These are phyloP conservation scores for Trichogramma dendrolimi DNA, from an alignment of 2,888 invertebrate species.

Conservation along the genomic window DNA sequence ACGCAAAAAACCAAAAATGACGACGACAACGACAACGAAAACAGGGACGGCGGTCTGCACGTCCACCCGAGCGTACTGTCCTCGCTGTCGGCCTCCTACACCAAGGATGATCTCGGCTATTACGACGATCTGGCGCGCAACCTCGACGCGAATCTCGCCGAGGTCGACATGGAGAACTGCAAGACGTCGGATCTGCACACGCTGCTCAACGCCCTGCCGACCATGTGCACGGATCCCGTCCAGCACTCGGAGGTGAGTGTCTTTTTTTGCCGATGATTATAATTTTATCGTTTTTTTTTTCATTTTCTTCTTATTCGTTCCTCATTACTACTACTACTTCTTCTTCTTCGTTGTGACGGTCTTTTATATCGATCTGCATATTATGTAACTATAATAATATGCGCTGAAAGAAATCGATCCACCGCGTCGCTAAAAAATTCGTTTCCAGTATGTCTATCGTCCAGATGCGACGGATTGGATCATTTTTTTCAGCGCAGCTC, in stretches of 20 bases:
- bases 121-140: constrained; percentile 84
- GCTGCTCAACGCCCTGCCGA: constrained; percentile 73
- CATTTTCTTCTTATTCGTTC: background rate
- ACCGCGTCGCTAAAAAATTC: too few relatives aligned
- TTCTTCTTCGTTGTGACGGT: too few relatives aligned
- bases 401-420: background rate
- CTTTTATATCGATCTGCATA: background rate
- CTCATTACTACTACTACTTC: background rate
- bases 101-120: constrained; percentile 63
- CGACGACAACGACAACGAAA: constrained; percentile 48
- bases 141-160: constrained; percentile 87
- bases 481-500: too few relatives aligned
- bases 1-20: too few relatives aligned
- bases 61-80: constrained; percentile 77
- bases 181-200: constrained; percentile 87
- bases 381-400: background rate
- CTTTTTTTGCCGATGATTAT: background rate
- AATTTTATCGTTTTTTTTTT: background rate
- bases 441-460: too few relatives aligned
- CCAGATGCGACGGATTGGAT: too few relatives aligned
- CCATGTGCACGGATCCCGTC: constrained; percentile 55
- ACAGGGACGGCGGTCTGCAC: constrained; percentile 72
- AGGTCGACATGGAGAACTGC: constrained; percentile 93
- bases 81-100: constrained; percentile 76
- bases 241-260: constrained; percentile 48